Base-by-base conservation (phyloP, 1,140 invertebrate species). In the Helicoverpa zea region DNA sequence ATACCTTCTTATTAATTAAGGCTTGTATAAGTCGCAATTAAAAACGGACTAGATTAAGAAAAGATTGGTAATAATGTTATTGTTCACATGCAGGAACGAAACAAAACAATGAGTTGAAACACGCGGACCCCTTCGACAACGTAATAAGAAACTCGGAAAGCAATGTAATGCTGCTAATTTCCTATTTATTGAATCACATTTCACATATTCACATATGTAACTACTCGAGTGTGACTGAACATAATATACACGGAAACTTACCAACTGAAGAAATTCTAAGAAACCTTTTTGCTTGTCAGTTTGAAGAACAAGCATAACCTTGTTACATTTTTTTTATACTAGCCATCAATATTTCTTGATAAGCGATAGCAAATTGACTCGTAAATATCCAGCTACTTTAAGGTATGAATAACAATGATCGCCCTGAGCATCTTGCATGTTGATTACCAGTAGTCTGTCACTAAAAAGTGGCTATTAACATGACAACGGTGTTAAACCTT, bases 1-100 rank as follows among this genome's bases (percentile, higher is more conserved):
- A 85, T 86, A 83, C 74, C 35, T 84, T 81, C 58, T 47, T 64
- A 75, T 75, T 80, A 80, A 80, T 80, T 75, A 75, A 66, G 35
- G 23, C 75, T 77, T 76, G 35, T 43, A 75, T 75, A 64, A 66
- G 14, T n/a, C 35, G 75, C 23, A 66, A 77, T 77, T 77, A 77
- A 77, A 61, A 77, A 35, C 51, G 59, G 58, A 77, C 61, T 54
- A 64, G 47, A 77, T 77, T 66, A 54, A 77, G 59, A 77, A 66
- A 29, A 77, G 49, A 77, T 77, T 64, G 16, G 59, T 47, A 75
- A 75, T 64, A 66, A 77, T 77, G 75, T 77, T 66, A 77, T 35
- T 77, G 47, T 76, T 76, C 75, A 66, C 61, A 66, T 77, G 73
- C 56, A 75, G 73, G 30, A 77, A 64, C 61, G 75, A 64, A 77